Evolutionary conservation across 1,140 invertebrate species (phyloP).

Genomic region (Paracyclopina nana): DNA sequence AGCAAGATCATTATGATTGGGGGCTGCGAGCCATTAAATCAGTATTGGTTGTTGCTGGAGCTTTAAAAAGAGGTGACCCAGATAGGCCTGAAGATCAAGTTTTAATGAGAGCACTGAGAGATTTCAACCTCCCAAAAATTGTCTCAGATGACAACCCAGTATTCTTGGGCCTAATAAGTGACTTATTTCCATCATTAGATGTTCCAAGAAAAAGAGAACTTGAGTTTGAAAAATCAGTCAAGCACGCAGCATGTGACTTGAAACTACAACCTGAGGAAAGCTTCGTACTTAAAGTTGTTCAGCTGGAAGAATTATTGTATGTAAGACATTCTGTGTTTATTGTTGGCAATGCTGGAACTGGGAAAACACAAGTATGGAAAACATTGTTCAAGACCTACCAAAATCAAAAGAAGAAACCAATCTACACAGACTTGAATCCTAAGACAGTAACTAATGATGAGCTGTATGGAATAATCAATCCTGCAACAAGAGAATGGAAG

Average conservation of each 20-base stretch:
- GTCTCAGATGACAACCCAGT: slow-evolving; percentile 84
- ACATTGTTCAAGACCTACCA: slow-evolving; percentile 71
- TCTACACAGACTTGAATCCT: slow-evolving; percentile 79
- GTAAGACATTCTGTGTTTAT: slow-evolving; percentile 92
- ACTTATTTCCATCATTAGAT: slow-evolving; percentile 83
- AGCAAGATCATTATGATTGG: slow-evolving; percentile 96
- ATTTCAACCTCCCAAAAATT: slow-evolving; percentile 93
- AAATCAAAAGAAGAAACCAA: slow-evolving; percentile 67
- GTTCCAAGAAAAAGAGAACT: slow-evolving; percentile 79
- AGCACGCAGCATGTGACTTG: slow-evolving; percentile 71
- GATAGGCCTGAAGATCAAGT: slow-evolving; percentile 87
- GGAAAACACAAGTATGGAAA: slow-evolving; percentile 90
- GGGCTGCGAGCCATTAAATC: slow-evolving; percentile 86
- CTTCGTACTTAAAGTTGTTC: slow-evolving; percentile 86
- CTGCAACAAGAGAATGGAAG: slow-evolving; percentile 89
- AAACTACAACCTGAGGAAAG: slow-evolving; percentile 83
- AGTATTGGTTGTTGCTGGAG: slow-evolving; percentile 82
- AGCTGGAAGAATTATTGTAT: slow-evolving; percentile 79
- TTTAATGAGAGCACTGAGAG: slow-evolving; percentile 82
- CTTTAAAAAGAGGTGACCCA: slow-evolving; percentile 72
- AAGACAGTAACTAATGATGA: slow-evolving; percentile 90
- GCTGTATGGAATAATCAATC: slow-evolving; percentile 93
- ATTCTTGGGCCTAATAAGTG: slow-evolving; percentile 89
- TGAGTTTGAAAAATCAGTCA: slow-evolving; percentile 80
- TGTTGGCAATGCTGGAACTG: slow-evolving; percentile 75